Evolutionary conservation across 2,113 vertebrate genomes (phyloP).

Genomic region (Hyla sarda): DNA sequence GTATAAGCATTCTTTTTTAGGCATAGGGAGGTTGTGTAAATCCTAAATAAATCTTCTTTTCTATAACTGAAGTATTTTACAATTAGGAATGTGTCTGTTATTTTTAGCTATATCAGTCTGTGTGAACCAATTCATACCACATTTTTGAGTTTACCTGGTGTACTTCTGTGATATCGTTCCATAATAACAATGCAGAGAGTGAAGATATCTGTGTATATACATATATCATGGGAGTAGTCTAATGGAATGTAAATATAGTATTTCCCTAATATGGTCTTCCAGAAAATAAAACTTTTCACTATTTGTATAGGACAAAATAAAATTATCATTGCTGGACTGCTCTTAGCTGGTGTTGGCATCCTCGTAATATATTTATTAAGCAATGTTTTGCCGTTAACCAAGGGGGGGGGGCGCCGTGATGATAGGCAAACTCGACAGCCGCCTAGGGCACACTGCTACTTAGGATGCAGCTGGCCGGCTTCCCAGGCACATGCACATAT

Average conservation of each 20-base stretch:
- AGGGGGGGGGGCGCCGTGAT: no score
- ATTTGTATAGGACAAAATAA: neutral
- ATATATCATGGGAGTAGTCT: neutral
- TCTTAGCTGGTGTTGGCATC: no score
- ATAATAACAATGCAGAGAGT: neutral
- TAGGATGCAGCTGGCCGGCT: no score
- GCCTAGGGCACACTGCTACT: no score
- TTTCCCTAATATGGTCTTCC: neutral
- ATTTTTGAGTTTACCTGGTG: constrained; percentile 42
- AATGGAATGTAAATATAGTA: neutral
- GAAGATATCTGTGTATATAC: neutral
- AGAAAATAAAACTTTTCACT: neutral
- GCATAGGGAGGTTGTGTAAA: constrained; percentile 52
- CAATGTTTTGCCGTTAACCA: no score
- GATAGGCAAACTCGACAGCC: no score
- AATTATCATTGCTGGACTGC: no score
- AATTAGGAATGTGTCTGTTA: constrained; percentile 59
- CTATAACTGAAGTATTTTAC: constrained; percentile 59
- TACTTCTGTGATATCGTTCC: constrained; percentile 34
- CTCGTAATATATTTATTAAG: no score
- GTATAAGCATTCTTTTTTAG: constrained; percentile 57
- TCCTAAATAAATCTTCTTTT: constrained; percentile 56
- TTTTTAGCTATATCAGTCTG: constrained; percentile 50
- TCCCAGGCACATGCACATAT: no score
- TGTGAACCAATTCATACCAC: constrained; percentile 50